These are phyloP conservation scores for Pristis pectinata DNA, from an alignment of 2,797 vertebrate genomes.

Conservation along the genomic window DNA sequence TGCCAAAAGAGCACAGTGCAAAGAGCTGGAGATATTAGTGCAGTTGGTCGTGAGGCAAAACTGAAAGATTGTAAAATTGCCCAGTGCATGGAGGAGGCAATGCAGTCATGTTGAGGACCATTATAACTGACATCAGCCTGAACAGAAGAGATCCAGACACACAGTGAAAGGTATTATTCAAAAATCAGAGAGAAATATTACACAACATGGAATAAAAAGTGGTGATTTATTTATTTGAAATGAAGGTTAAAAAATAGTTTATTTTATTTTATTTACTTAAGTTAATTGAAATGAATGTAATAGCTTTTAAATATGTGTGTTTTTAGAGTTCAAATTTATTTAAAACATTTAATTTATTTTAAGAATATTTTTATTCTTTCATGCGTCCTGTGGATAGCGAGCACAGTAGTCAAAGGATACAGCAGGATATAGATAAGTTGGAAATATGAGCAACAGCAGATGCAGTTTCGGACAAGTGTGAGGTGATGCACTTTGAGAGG, in stretches of 20 bases:
- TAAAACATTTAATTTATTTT: no score
- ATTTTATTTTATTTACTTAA: no score
- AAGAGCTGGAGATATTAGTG: not conserved
- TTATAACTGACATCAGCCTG: not conserved
- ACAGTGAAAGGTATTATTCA: not conserved
- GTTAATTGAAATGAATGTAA: no score
- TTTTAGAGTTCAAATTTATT: no score
- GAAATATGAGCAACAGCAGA: no score
- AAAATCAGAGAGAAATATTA: not conserved
- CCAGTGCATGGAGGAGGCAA: not conserved
- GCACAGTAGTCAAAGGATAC: no score
- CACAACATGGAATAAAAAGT: not conserved
- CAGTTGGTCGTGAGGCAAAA: not conserved
- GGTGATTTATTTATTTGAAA: not conserved
- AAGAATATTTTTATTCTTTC: no score
- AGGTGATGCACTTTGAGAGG: no score
- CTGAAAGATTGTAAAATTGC: not conserved
- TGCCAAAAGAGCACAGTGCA: not conserved
- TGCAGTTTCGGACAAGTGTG: no score
- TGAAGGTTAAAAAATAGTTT: not conserved
- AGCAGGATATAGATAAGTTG: no score
- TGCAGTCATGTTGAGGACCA: not conserved
- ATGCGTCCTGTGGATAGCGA: no score
- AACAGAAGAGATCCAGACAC: not conserved
- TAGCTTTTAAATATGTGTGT: no score